Evolutionary conservation across 2,113 vertebrate genomes (phyloP), one percentile per base, ranked within the genome.

Genomic region (Phocoena sinus): DNA sequence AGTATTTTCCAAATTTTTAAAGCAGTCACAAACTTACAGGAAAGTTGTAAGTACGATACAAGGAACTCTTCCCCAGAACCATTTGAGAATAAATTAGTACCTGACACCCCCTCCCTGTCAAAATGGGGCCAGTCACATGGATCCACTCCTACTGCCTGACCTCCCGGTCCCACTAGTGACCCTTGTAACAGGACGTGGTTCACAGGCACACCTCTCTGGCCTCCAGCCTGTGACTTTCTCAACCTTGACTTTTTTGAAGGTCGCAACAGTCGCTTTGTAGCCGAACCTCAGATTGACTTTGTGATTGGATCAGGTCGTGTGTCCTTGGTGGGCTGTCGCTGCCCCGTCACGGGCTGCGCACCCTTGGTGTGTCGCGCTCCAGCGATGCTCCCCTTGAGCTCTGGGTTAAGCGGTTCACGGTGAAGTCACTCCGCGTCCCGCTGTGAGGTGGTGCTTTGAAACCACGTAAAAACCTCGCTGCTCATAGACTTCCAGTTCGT

Each of bases 311-410:
- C 58, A 2, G 47, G 50, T 6, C 1, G 1, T n/a, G 53, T 3
- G 1, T 68, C 53, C 33, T 25, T 44, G 88, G 50, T 33, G 74
- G 28, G 74, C 47, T 28, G 44, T 50, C 0, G 4, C 73, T 50
- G 44, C 73, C 28, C 1, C 15, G 17, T 76, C 44, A 20, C 1
- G 5, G 74, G 28, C 44, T 10, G 0, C 9, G 1, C 5, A 5
- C 44, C 44, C 12, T 33, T 20, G 23, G 74, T 47, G 11, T 3
- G 31, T 53, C 31, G 8, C 10, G 10, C 33, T n/a, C 47, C 31
- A 13, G 47, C 31, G 1, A 2, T 8, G 76, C 9, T 77, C 11
- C 11, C 50, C 47, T 12, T 11, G 47, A 14, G 33, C 76, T 53
- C 11, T 63, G 28, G 1, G 20, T 56, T 20, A 79, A 6, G 20